Conservation (phyloP, 2,113 vertebrate species). For the Romanogobio albipinnatus region DNA sequence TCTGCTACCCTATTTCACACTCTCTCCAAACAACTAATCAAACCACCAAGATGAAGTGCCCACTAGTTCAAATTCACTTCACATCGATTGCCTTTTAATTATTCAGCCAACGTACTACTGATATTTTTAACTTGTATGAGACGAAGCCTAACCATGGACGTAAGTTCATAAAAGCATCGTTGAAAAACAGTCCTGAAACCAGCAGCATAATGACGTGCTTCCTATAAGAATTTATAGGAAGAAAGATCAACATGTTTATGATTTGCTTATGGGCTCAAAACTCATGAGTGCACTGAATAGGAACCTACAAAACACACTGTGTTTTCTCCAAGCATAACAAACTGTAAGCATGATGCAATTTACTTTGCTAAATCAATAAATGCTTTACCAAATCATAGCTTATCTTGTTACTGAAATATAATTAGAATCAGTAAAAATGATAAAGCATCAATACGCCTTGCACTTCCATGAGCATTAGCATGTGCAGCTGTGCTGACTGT, state of each 20-base stretch:
- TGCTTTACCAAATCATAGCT: constrained; percentile 44
- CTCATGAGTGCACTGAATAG: background rate
- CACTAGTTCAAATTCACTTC: constrained; percentile 24
- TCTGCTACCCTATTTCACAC: background rate
- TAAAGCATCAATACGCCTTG: constrained; percentile 65
- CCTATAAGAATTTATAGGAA: background rate
- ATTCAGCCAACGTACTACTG: background rate
- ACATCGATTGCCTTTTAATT: constrained; percentile 8
- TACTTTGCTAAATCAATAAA: constrained; percentile 44
- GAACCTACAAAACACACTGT: background rate
- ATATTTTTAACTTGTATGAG: background rate
- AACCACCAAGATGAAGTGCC: background rate
- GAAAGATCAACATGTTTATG: background rate
- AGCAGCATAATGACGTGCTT: background rate
- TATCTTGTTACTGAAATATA: constrained; percentile 66
- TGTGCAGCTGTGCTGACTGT: constrained; percentile 2
- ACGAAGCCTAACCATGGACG: background rate
- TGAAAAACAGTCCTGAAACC: background rate
- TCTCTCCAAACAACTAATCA: background rate
- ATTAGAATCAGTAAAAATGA: constrained; percentile 70
- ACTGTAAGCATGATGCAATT: background rate
- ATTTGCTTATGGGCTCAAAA: constrained; percentile 1
- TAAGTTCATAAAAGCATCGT: background rate
- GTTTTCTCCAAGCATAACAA: constrained; percentile 6
- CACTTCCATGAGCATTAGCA: constrained; percentile 61